Conservation (phyloP, 2,113 vertebrate species). For the Microcebus lehilahytsara region DNA sequence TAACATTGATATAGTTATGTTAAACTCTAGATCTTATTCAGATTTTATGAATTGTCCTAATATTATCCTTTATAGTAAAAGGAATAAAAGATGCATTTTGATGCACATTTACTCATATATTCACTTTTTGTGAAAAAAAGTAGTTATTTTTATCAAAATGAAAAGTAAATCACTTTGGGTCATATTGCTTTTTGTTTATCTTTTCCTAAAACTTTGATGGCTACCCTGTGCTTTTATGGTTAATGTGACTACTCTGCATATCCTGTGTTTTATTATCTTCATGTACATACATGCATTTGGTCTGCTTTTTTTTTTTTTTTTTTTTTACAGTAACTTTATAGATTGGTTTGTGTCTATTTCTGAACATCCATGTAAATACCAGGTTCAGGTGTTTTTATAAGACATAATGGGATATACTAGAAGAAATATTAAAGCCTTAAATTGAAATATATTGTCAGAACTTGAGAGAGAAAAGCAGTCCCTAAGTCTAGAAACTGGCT, state of each 20-base stretch:
- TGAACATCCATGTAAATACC: background rate
- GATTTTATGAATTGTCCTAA: background rate
- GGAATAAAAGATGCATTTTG: background rate
- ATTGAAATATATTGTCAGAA: background rate
- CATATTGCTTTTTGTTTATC: background rate
- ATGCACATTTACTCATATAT: background rate
- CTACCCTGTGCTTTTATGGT: background rate
- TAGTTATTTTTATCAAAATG: background rate
- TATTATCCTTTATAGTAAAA: background rate
- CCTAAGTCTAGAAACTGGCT: background rate
- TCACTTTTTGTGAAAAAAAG: background rate
- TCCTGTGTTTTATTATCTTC: background rate
- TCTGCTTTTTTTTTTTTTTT: background rate
- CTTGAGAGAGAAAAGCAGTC: background rate
- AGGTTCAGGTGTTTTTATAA: background rate
- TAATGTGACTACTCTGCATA: background rate
- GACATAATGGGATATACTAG: background rate
- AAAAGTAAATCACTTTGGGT: background rate
- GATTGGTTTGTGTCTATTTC: background rate
- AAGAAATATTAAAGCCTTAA: conserved; percentile 28
- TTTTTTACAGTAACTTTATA: background rate
- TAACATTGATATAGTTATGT: background rate
- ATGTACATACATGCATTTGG: background rate
- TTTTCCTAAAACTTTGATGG: background rate
- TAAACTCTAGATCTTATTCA: background rate